These are phyloP conservation scores for Philonicus albiceps DNA, from an alignment of 2,888 invertebrate genomes.

Conservation along the genomic window DNA sequence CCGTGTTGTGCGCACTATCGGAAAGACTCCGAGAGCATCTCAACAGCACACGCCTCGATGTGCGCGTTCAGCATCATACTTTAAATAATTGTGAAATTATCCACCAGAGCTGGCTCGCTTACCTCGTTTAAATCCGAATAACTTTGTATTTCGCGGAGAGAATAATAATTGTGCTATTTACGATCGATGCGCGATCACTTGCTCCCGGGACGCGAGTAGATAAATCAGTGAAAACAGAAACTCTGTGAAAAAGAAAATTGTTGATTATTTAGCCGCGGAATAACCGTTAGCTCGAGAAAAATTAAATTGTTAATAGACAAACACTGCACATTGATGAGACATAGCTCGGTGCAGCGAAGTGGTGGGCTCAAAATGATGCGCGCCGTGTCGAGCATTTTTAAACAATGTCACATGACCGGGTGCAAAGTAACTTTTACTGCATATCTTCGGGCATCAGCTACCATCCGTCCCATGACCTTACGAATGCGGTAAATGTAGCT, in stretches of 20 bases:
- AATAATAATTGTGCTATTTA: slow-evolving; percentile 16
- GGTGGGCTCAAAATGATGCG: not conserved
- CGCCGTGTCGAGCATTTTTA: not conserved
- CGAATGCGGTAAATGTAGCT: not conserved
- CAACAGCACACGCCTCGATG: not conserved
- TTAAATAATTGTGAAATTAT: slow-evolving; percentile 7
- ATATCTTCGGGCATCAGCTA: not conserved
- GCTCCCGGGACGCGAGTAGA: not conserved
- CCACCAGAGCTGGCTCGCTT: not conserved
- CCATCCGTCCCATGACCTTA: not conserved
- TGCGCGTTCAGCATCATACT: not conserved
- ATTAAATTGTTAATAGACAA: not conserved
- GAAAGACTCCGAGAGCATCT: not conserved
- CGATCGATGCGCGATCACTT: not conserved
- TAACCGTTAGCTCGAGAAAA: not conserved
- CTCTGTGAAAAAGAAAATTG: not conserved
- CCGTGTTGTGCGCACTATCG: not conserved
- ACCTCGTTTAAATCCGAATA: slow-evolving; percentile 20
- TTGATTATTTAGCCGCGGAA: not conserved
- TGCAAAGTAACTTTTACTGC: not conserved
- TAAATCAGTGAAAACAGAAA: slow-evolving; percentile 12
- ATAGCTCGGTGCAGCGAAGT: too few species aligned
- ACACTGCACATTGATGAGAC: not conserved
- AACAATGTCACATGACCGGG: not conserved
- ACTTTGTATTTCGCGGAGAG: slow-evolving; percentile 7